Evolutionary conservation across 1,140 invertebrate species (phyloP), one percentile per base, ranked within the genome.

Genomic region (Galleria mellonella): DNA sequence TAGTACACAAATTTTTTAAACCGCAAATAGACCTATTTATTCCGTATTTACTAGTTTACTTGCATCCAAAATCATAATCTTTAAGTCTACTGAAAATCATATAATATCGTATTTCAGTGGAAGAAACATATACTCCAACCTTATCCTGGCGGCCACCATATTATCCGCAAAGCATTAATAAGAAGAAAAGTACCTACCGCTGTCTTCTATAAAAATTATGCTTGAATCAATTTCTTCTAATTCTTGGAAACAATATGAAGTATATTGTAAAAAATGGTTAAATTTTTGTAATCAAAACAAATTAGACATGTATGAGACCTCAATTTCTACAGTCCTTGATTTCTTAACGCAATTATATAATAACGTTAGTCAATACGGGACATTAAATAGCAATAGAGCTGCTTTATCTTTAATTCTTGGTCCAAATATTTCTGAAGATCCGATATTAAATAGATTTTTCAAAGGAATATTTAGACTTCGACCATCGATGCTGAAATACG

Each of bases 131-230:
- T n/a, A n/a, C n/a, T n/a, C n/a, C n/a, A 12, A n/a, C 7, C 23
- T 43, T 37, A 42, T 35, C 40, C 39, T 49, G 35, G 40, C 38
- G 10, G 27, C 47, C 0, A 33, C 11, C 2, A 5, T 17, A 17
- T 49, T 49, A 39, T 43, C 47, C 31, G 38, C 33, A 5, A 15
- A 17, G 31, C 40, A 4, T 43, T 32, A 6, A 15, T 31, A 17
- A 43, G 12, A 32, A 29, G 32, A 43, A 15, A 12, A 3, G 2
- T 43, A 14, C 11, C 14, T 10, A 1, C 29, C 15, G 10, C n/a
- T 8, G 23, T 31, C 1, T 4, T 17, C 8, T 8, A 43, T 30
- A n/a, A n/a, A n/a, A n/a, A 23, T 43, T 4, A 43, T 43, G 40
- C 15, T 43, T 4, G 1, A 29, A 9, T 43, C 40, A 0, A 15